A percentile compares a stretch with the other conserved stretches of the same genome.
These are phyloP conservation scores for Periophthalmodon schlosseri DNA, from an alignment of 2,113 vertebrate species.

Conservation along the genomic window DNA sequence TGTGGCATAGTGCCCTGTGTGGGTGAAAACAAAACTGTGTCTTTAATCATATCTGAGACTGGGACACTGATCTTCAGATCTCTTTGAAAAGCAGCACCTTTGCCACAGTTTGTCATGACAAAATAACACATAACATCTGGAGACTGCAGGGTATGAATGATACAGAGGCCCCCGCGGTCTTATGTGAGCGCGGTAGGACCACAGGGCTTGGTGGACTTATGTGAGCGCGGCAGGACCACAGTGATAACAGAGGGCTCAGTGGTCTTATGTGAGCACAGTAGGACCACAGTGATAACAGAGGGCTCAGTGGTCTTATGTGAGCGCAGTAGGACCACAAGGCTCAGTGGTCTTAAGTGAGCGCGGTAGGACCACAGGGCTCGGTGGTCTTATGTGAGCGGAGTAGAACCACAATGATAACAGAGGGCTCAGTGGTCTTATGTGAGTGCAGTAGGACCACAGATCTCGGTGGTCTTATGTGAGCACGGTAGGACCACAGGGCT, in stretches of 20 bases:
- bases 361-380: neutral
- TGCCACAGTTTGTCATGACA: neutral
- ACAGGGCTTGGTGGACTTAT: neutral
- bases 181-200: no score
- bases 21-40: slow-evolving; percentile 37
- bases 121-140: slow-evolving; percentile 10
- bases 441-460: neutral
- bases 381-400: no score
- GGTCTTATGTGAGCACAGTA: neutral
- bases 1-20: neutral
- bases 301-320: neutral
- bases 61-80: slow-evolving; percentile 22
- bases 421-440: neutral
- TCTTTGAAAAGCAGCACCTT: slow-evolving; percentile 11
- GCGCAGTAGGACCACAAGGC: no score
- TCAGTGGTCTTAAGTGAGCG: no score
- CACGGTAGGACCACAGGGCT: no score
- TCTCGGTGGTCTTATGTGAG: no score
- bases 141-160: slow-evolving; percentile 25
- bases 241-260: no score
- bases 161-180: neutral
- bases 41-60: slow-evolving; percentile 22
- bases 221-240: no score
- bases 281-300: no score
- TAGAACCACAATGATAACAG: neutral